A percentile compares a stretch with the other conserved stretches of the same genome.
phyloP scores from a whole-genome alignment of 2,797 vertebrate species.

The Poecile montanus region DNA sequence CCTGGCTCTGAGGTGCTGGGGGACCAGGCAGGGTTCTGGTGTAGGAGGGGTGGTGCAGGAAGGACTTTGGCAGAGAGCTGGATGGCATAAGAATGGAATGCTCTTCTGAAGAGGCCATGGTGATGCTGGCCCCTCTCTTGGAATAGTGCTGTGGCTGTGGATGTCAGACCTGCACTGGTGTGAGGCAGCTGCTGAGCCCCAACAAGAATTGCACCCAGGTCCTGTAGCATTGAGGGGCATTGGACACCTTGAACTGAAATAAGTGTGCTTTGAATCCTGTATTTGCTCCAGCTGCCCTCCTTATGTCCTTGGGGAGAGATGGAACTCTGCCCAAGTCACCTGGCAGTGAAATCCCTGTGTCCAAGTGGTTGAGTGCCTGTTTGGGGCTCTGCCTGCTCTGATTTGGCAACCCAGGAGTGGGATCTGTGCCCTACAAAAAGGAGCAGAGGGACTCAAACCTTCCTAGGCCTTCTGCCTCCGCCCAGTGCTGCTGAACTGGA shows the following conservation, averaged over 20 bases:
- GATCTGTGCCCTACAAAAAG: neutral
- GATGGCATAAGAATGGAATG: accelerated
- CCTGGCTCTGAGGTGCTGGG: neutral
- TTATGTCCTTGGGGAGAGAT: neutral
- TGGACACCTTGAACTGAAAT: neutral
- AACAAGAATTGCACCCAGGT: neutral
- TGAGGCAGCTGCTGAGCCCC: neutral
- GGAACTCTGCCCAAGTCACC: neutral
- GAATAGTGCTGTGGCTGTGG: neutral
- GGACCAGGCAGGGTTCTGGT: neutral
- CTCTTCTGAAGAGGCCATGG: accelerated
- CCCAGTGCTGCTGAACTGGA: neutral
- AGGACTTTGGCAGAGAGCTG: neutral
- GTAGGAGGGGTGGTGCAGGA: neutral
- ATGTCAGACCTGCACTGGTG: neutral
- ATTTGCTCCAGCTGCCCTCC: neutral
- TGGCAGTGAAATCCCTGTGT: neutral
- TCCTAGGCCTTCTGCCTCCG: neutral
- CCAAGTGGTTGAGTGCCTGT: accelerated
- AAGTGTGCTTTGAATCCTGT: neutral
- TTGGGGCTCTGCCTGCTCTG: neutral
- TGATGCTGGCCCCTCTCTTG: accelerated
- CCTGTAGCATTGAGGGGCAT: accelerated
- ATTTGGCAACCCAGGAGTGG: accelerated
- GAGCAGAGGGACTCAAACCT: neutral